phyloP scores from a whole-genome alignment of 2,797 vertebrate genomes.

The Oceanodroma leucorhoa region DNA sequence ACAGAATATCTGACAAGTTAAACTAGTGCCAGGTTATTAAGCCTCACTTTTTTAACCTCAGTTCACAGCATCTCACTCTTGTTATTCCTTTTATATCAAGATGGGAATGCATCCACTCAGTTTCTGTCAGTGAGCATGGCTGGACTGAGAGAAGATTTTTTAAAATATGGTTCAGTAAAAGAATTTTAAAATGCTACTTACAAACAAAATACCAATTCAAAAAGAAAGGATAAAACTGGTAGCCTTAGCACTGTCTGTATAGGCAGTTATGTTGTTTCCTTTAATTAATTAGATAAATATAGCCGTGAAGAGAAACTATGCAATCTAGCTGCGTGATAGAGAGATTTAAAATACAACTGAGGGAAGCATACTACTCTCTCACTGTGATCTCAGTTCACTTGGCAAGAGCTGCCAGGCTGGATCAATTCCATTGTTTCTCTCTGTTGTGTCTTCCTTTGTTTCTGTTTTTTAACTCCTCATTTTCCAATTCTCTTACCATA shows the following conservation, averaged over 20 bases:
- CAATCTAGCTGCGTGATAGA: not conserved
- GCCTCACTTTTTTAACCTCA: not conserved
- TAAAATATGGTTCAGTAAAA: not conserved
- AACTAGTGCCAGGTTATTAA: not conserved
- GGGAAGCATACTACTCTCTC: not conserved
- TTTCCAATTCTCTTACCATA: not conserved
- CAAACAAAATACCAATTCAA: not conserved
- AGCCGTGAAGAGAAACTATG: not conserved
- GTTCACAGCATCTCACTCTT: not conserved
- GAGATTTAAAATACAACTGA: not conserved
- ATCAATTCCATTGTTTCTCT: constrained; percentile 39
- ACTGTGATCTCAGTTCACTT: constrained; percentile 37
- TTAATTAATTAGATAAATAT: not conserved
- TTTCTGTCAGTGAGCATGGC: not conserved
- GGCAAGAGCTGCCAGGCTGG: constrained; percentile 44
- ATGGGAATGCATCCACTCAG: not conserved
- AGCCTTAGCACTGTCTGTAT: not conserved
- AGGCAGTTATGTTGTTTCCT: not conserved
- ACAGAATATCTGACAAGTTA: not conserved
- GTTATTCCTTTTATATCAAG: not conserved
- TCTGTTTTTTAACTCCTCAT: constrained; percentile 36
- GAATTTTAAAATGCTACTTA: not conserved
- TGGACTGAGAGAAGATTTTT: not conserved
- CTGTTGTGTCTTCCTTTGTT: constrained; percentile 37
- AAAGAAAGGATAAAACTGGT: not conserved